Evolutionary conservation across 1,140 invertebrate species (phyloP), one percentile per base, ranked within the genome.

Genomic region (Zaprionus ghesquierei): DNA sequence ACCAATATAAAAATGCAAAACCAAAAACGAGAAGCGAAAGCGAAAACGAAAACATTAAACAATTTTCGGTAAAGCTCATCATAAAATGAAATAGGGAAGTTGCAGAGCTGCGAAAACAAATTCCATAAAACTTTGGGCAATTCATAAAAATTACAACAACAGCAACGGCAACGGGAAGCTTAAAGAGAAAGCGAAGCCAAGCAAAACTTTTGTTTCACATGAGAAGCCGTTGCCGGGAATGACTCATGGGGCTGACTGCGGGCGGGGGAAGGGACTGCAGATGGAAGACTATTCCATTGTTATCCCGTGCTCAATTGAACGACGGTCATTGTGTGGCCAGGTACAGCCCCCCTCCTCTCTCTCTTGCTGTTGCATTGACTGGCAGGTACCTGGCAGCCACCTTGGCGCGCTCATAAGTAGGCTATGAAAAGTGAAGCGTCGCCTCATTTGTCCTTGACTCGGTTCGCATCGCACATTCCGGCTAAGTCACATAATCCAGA

Each of bases 101-200:
- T 60, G 51, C 38, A 69, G 25, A 46, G 44, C 29, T 51, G 31
- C 46, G 31, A 55, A 65, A 73, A 56, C 64, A 81, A 77, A 81
- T 69, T 69, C 23, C 35, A 80, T 65, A 73, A 80, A 80, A 80
- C 68, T 79, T 79, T 69, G 50, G 8, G 18, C 44, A 61, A 79
- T 72, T 80, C 59, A 70, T 77, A 61, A 58, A 77, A 69, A 60
- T 18, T 20, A 23, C 22, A 10, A 51, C 22, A 53, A 33, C 13
- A 50, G n/a, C 15, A 18, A 38, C 2, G n/a, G n/a, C 1, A n/a
- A 38, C n/a, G 5, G 35, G 5, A 0, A 6, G 1, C 12, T 13
- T 13, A 35, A 13, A 23, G 20, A 15, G 15, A 46, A 63, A 22
- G 9, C 25, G 25, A 54, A 56, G 6, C 54, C 53, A 59, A 41